Conservation (phyloP, 2,888 invertebrate genomes). For the Ommatoiulus sabulosus region DNA sequence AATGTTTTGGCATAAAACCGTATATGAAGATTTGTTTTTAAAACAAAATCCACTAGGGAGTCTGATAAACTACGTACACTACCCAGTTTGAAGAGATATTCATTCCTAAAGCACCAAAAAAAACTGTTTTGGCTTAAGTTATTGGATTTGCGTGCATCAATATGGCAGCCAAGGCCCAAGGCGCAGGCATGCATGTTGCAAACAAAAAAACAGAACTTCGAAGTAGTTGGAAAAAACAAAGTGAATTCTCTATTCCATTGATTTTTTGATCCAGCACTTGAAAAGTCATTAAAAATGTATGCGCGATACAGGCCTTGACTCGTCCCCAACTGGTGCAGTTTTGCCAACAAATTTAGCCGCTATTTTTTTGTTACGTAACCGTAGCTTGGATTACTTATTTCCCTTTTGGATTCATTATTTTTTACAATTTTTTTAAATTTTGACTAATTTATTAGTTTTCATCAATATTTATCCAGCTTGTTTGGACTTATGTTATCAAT, state of each 20-base stretch:
- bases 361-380: background rate
- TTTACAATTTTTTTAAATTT: no score
- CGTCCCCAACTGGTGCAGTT: background rate
- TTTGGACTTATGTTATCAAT: no score
- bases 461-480: no score
- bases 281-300: conserved; percentile 29
- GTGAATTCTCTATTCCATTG: conserved; percentile 22
- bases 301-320: background rate
- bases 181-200: conserved; percentile 17
- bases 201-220: background rate
- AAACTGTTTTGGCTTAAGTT: conserved; percentile 1
- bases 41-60: background rate
- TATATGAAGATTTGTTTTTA: background rate
- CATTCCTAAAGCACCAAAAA: background rate
- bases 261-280: conserved; percentile 36
- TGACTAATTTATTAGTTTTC: no score
- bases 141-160: conserved; percentile 32
- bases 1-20: background rate
- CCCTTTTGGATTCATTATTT: no score
- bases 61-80: background rate
- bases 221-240: background rate
- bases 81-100: background rate
- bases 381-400: no score
- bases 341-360: background rate
- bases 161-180: background rate